These are phyloP conservation scores for Drymodes brunneopygia DNA, from an alignment of 2,113 vertebrate genomes.

Conservation along the genomic window DNA sequence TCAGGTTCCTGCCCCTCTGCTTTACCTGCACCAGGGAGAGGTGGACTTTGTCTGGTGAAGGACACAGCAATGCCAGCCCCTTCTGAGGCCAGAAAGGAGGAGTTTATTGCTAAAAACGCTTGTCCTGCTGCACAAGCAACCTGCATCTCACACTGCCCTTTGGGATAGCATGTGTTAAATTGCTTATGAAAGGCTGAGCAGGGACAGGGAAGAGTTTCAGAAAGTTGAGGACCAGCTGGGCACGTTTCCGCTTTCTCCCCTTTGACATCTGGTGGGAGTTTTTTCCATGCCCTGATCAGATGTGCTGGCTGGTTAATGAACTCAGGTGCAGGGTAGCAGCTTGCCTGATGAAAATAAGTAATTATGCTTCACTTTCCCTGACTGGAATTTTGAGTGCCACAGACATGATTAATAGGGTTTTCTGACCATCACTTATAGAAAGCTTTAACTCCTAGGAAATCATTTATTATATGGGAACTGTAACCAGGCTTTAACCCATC, in stretches of 20 bases:
- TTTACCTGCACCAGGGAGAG: background rate
- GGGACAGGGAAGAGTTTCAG: background rate
- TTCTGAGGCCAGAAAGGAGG: background rate
- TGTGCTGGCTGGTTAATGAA: background rate
- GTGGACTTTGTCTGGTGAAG: background rate
- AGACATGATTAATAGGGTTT: background rate
- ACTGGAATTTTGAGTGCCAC: background rate
- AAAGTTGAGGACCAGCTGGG: background rate
- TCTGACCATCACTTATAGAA: background rate
- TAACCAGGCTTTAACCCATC: background rate
- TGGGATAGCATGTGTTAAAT: background rate
- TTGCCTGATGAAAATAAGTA: constrained; percentile 22
- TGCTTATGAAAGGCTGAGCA: background rate
- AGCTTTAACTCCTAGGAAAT: background rate
- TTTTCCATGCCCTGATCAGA: background rate
- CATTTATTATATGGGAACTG: background rate
- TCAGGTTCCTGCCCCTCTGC: accelerated
- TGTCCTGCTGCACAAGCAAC: background rate
- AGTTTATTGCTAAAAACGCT: background rate
- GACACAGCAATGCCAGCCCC: background rate
- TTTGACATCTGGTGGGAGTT: background rate
- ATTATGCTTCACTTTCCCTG: background rate
- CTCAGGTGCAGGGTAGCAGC: background rate
- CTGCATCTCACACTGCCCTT: background rate
- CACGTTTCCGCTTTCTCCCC: background rate